Evolutionary conservation across 2,888 invertebrate species (phyloP), one percentile per base, ranked within the genome.

Genomic region (Pterostichus madidus): DNA sequence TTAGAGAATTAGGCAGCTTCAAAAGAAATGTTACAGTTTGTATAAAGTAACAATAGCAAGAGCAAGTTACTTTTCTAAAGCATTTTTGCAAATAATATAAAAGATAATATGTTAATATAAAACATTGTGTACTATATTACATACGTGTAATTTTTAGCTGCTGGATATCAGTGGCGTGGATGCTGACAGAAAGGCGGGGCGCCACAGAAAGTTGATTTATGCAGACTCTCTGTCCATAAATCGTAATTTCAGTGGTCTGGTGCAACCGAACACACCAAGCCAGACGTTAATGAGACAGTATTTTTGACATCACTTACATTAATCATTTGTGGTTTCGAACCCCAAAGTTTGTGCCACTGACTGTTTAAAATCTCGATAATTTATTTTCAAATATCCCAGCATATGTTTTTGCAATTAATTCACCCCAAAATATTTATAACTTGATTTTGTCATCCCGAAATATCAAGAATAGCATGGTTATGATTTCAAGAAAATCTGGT

Each of bases 211-310:
- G 68, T 71, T 71, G 68, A 71, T 71, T 71, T 71, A 71, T 71
- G 68, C 68, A 71, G 15, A 10, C 17, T 44, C 64, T 39, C 44
- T 71, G 44, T 71, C 68, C 68, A 71, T 71, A 71, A 71, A 71
- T 71, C 68, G 46, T 71, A 71, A 71, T 71, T 71, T 71, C 44
- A 32, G 64, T 31, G 64, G 64, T 32, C n/a, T 0, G 17, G 7
- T 71, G 68, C 68, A 71, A 71, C 68, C 68, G 44, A 39, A 39
- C 39, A 13, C 68, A 39, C 64, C 80, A 44, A 86, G 85, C 86
- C 86, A 85, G 88, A 89, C 88, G 87, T 88, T 89, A 89, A 89
- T 88, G 88, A 89, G 89, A 89, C 88, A 87, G 88, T 88, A 88
- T 88, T 88, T 88, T 88, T 88, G 87, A 87, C 79, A 87, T 87